Evolutionary conservation across 2,888 invertebrate species (phyloP).

Genomic region (Meandrusa payeni): DNA sequence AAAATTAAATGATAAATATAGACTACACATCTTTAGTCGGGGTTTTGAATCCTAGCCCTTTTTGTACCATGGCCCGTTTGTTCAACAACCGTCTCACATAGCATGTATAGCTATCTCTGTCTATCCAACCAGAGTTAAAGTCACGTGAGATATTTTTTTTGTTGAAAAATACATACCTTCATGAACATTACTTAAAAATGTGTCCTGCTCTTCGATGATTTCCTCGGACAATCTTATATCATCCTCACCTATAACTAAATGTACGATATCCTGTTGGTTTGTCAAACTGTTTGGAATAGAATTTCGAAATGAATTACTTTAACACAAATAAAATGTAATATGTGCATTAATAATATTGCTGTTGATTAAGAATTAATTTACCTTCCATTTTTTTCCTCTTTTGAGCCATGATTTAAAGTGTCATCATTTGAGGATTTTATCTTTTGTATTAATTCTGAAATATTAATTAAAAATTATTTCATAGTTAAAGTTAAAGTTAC

Average conservation of each 20-base stretch:
- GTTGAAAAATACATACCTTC: conserved; percentile 15
- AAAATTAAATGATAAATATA: too few relatives aligned
- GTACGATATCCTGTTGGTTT: conserved; percentile 29
- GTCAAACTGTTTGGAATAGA: conserved; percentile 20
- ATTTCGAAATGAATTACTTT: conserved; percentile 4
- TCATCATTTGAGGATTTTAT: conserved; percentile 43
- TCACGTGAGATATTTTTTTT: too few relatives aligned
- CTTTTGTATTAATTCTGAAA: conserved; percentile 56
- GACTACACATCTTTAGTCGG: too few relatives aligned
- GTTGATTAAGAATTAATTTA: neutral
- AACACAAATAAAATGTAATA: neutral
- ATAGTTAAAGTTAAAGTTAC: too few relatives aligned
- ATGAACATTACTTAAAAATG: conserved; percentile 2
- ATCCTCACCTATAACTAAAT: conserved; percentile 31
- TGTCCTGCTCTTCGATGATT: conserved; percentile 37
- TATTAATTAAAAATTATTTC: conserved; percentile 8
- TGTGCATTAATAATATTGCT: neutral
- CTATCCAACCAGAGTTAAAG: too few relatives aligned
- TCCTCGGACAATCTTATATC: conserved; percentile 28
- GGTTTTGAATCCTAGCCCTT: too few relatives aligned
- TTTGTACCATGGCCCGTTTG: too few relatives aligned
- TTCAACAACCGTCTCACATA: too few relatives aligned
- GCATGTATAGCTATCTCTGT: too few relatives aligned
- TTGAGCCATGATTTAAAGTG: conserved; percentile 28
- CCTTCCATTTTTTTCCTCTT: conserved; percentile 17